Evolutionary conservation across 35 echinoderm and acorn worm species (phyloP).

Genomic region (Strongylocentrotus purpuratus): DNA sequence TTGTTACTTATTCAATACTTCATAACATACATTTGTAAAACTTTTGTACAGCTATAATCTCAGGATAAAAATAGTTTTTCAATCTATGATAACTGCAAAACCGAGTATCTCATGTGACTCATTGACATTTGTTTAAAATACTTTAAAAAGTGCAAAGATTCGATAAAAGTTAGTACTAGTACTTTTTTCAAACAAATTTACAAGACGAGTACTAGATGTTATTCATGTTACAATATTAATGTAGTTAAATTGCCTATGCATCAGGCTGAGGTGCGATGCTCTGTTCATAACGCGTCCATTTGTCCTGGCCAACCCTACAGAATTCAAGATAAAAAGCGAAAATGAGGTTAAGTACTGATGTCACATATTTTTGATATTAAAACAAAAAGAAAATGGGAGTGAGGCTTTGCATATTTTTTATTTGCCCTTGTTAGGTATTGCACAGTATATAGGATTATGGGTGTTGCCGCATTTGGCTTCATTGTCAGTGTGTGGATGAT

Average conservation of each 20-base stretch:
- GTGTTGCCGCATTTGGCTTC: too few species aligned
- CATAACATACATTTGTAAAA: neutral
- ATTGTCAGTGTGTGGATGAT: too few species aligned
- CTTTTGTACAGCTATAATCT: neutral
- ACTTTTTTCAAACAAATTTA: constrained; percentile 13
- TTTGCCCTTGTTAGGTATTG: too few species aligned
- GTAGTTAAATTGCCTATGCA: neutral
- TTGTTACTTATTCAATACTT: neutral
- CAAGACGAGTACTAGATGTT: neutral
- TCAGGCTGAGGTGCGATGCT: constrained; percentile 61
- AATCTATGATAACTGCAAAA: neutral
- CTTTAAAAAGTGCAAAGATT: neutral
- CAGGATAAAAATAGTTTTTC: neutral
- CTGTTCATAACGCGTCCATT: constrained; percentile 91
- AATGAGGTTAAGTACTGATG: too few species aligned
- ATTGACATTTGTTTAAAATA: neutral
- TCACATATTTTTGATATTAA: too few species aligned
- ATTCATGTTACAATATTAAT: neutral
- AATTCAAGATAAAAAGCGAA: neutral
- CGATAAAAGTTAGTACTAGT: neutral
- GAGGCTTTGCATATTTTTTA: too few species aligned
- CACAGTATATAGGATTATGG: neutral
- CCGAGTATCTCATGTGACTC: neutral
- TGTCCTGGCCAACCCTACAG: constrained; percentile 81
- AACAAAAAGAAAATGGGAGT: too few species aligned